phyloP scores from a whole-genome alignment of 2,888 invertebrate species.

The Platynereis dumerilii region DNA sequence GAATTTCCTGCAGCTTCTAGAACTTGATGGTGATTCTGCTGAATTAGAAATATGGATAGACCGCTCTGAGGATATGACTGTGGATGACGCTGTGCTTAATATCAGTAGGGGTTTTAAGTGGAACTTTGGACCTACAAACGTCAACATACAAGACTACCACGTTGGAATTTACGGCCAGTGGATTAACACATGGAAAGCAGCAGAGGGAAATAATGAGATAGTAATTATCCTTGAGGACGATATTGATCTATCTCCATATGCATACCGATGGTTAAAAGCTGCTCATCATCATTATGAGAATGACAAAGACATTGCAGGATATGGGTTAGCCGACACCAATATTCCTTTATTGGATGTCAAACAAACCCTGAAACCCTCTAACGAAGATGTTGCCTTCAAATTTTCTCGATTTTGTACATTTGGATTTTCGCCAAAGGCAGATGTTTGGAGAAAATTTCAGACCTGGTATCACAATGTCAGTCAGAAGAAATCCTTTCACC shows the following conservation, averaged over 20 bases:
- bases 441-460: conserved; percentile 4
- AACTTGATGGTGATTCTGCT: conserved; percentile 31
- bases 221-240: conserved; percentile 53
- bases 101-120: conserved; percentile 34
- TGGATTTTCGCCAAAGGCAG: conserved; percentile 1
- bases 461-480: not conserved
- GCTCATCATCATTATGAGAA: not conserved
- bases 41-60: conserved; percentile 42
- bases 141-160: conserved; percentile 36
- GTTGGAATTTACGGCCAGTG: conserved; percentile 43
- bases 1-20: conserved; percentile 31
- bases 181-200: conserved; percentile 46
- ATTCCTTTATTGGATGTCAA: not conserved
- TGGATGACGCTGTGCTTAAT: conserved; percentile 31
- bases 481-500: not conserved
- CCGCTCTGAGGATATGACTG: conserved; percentile 20
- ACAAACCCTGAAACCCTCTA: not conserved
- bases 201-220: conserved; percentile 39
- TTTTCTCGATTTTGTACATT: not conserved
- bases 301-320: not conserved
- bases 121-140: conserved; percentile 30
- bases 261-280: conserved; percentile 43
- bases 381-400: not conserved
- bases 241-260: conserved; percentile 44
- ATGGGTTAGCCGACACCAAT: not conserved